Evolutionary conservation across 2,888 invertebrate genomes (phyloP), one percentile per base, ranked within the genome.

Genomic region (Unio delphinus): DNA sequence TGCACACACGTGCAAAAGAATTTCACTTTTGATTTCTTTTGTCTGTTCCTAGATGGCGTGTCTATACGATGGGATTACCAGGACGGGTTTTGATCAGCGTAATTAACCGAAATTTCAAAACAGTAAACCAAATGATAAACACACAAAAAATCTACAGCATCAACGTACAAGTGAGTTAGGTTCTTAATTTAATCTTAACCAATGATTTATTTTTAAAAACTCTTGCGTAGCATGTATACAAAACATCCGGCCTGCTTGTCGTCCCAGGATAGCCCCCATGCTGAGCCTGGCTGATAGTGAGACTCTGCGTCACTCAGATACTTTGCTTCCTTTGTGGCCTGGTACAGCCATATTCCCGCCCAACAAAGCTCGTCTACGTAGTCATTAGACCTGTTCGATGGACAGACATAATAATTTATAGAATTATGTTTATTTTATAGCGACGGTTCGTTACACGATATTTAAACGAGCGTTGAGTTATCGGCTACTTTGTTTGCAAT

Each of bases 261-360:
- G 66, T 87, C 86, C 87, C 87, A 87, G 7, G 82, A 83, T 68
- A 82, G 80, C 1, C 82, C 86, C 84, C 83, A 83, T 6, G 75
- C 80, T 23, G 80, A 68, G 0, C 78, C 83, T 4, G 72, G 69
- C 54, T 64, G 70, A 23, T 80, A 74, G 68, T 75, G 75, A 11
- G 74, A 68, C 71, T 83, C 73, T 0, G 86, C 86, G 30, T 78
- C 73, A 7, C 67, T 69, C 55, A 86, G 74, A 73, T 87, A 88
- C n/a, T 66, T 34, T 30, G 71, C 60, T 3, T 86, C 83, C 3
- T 75, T 73, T 6, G 87, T 87, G 1, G 86, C 88, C 61, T 76
- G 77, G 70, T 83, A 81, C 66, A 88, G 68, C 88, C 88, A 88
- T 4, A 75, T 72, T 1, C 78, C 86, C 5, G 81, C 85, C 86